These are phyloP conservation scores for Bombus difficillimus DNA, from an alignment of 1,140 invertebrate species.

Conservation along the genomic window DNA sequence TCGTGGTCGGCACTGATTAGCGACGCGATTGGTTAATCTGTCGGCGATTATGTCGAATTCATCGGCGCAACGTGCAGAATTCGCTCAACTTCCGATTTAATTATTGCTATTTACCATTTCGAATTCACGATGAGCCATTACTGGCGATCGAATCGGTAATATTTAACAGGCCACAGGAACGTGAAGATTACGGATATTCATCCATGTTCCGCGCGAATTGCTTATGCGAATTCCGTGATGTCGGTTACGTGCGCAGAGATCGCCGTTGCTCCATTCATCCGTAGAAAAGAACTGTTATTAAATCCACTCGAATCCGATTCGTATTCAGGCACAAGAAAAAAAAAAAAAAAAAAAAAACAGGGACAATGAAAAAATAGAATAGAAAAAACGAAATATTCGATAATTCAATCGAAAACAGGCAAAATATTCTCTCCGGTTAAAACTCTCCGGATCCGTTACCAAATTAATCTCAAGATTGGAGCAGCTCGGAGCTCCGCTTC, in stretches of 20 bases:
- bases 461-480: slow-evolving; percentile 49
- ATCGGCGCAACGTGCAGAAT: slow-evolving; percentile 67
- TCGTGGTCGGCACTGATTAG: slow-evolving; percentile 64
- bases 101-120: slow-evolving; percentile 72
- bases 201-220: slow-evolving; percentile 4
- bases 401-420: slow-evolving; percentile 1
- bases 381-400: background rate
- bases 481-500: too few relatives aligned
- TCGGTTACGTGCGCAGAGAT: background rate
- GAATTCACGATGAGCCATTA: slow-evolving; percentile 65
- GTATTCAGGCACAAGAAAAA: background rate
- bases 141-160: slow-evolving; percentile 59
- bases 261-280: background rate
- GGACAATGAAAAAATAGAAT: background rate
- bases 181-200: slow-evolving; percentile 48
- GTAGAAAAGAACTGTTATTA: background rate
- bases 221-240: slow-evolving; percentile 7
- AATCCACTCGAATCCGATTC: background rate
- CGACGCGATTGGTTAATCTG: slow-evolving; percentile 71
- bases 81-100: slow-evolving; percentile 71
- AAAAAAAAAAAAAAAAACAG: background rate
- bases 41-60: slow-evolving; percentile 71
- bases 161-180: slow-evolving; percentile 45
- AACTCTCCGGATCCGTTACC: background rate
- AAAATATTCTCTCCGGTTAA: background rate